phyloP scores from a whole-genome alignment of 2,888 invertebrate genomes.

The Bursaphelenchus okinawaensis region DNA sequence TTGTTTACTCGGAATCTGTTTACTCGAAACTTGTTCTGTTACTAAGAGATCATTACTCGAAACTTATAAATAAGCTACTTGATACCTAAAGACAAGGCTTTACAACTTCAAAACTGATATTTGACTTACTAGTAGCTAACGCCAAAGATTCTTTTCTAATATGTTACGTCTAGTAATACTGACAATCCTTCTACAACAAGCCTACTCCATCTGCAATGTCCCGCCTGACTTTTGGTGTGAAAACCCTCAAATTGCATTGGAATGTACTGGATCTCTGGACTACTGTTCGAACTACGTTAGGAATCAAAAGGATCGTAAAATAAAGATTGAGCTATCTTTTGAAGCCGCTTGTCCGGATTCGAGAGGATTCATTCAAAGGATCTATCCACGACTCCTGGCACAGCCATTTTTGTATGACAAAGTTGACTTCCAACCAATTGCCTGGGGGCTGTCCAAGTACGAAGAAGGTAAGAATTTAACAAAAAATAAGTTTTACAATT shows the following conservation, averaged over 20 bases:
- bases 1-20: too few species aligned
- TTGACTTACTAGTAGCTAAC: too few species aligned
- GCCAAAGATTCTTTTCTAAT: too few species aligned
- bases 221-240: slow-evolving; percentile 33
- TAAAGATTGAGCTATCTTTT: slow-evolving; percentile 27
- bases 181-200: not conserved
- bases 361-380: slow-evolving; percentile 28
- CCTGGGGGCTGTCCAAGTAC: slow-evolving; percentile 36
- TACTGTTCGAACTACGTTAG: slow-evolving; percentile 28
- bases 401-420: slow-evolving; percentile 16
- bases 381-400: slow-evolving; percentile 29
- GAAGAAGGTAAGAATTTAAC: slow-evolving; percentile 22
- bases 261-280: slow-evolving; percentile 27
- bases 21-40: too few species aligned
- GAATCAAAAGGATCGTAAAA: not conserved
- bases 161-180: not conserved
- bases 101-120: too few species aligned
- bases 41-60: too few species aligned
- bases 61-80: too few species aligned
- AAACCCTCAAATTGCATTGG: slow-evolving; percentile 25
- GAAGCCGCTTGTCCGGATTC: slow-evolving; percentile 36
- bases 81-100: too few species aligned
- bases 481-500: too few species aligned
- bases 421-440: slow-evolving; percentile 34
- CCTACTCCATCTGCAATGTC: slow-evolving; percentile 4